Conservation (phyloP, 92 coral and sea anemone species). For the Porites rus region DNA sequence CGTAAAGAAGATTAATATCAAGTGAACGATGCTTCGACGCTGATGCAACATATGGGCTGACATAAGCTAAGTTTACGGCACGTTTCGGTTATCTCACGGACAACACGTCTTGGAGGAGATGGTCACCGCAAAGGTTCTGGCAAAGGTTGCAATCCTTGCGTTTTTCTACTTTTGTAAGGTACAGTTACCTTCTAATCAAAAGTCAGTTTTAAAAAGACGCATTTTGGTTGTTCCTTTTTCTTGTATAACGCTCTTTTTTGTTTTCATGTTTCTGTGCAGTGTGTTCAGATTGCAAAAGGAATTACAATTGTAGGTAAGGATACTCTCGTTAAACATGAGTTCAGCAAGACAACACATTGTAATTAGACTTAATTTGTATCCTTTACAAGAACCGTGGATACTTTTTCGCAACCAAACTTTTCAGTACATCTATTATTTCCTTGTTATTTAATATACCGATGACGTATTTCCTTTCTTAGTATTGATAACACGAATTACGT, state of each 20-base stretch:
- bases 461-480: too few relatives aligned
- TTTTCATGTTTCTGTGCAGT: neutral
- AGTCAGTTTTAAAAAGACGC: too few relatives aligned
- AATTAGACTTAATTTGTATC: neutral
- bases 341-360: neutral
- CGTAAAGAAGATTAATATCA: neutral
- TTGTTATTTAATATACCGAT: too few relatives aligned
- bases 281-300: neutral
- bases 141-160: constrained; percentile 6
- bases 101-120: neutral
- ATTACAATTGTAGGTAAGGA: constrained; percentile 23
- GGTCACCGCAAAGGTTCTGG: constrained; percentile 9
- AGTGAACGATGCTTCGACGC: neutral
- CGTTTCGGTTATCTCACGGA: too few relatives aligned
- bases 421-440: too few relatives aligned
- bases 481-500: too few relatives aligned
- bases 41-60: neutral
- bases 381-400: too few relatives aligned
- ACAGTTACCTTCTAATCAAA: neutral
- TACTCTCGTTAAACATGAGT: neutral
- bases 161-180: neutral
- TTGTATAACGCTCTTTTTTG: neutral
- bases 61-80: too few relatives aligned
- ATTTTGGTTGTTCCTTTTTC: neutral
- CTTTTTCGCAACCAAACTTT: too few relatives aligned